Evolutionary conservation across 1,140 invertebrate genomes (phyloP), one percentile per base, ranked within the genome.

Genomic region (Psilanteris sp.): DNA sequence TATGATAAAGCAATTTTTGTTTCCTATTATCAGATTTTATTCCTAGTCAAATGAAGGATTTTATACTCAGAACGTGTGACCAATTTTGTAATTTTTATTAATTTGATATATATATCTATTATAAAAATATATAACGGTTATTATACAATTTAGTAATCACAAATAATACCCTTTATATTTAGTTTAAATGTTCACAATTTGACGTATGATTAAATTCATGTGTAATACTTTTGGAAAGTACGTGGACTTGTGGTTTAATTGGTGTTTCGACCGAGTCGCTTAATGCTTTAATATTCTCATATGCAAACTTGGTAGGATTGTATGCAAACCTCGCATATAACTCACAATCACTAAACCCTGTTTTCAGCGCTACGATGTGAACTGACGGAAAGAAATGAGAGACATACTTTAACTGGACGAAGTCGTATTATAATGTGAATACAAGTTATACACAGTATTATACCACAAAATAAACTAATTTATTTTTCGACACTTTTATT

Each of bases 211-310:
- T 48, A 50, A 48, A 48, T 39, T 50, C 7, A 22, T 50, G 43
- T 46, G 27, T 41, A 50, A 64, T 41, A 50, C 15, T 50, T 39
- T 18, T 16, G 32, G 26, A 64, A 64, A 50, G 32, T 48, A 48
- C 29, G 31, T 24, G 9, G 16, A 39, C 27, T 50, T 64, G 20
- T 7, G 13, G 29, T 64, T 50, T 43, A 43, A 66, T 52, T 66
- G 46, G 46, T 43, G 61, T 66, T 66, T 54, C 15, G 29, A 46
- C 36, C 27, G n/a, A 43, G 44, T 52, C 46, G 26, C 44, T 64
- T 66, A 66, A 66, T 66, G 44, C 61, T 54, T 54, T 54, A 54
- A 66, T 66, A 66, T 66, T 41, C 46, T 52, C 67, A 70, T 57
- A 62, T 18, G 67, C 67, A 44, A 71, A 61, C 54, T 71, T 61